Evolutionary conservation across 2,888 invertebrate species (phyloP).

Genomic region (Silvanus unidentatus): DNA sequence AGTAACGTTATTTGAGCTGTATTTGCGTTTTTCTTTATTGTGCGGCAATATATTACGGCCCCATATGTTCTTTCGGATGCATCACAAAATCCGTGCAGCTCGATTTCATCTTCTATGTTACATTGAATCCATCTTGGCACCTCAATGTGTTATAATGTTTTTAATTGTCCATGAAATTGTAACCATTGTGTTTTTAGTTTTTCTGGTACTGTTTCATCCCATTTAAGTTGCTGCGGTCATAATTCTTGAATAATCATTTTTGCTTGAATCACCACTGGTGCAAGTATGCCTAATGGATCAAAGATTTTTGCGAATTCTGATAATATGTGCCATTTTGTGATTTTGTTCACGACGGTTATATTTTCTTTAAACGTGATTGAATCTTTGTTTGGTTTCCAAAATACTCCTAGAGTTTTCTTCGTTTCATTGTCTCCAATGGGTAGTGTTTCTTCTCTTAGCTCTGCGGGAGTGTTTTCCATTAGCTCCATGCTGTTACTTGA

Average conservation of each 20-base stretch:
- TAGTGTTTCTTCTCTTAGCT: no score
- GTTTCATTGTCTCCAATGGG: no score
- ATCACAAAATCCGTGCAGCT: constrained; percentile 16
- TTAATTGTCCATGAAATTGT: constrained; percentile 5
- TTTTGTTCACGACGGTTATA: no score
- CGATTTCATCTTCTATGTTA: neutral
- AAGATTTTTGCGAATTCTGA: constrained; percentile 17
- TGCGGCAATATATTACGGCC: constrained; percentile 11
- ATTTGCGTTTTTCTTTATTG: neutral
- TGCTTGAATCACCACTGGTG: constrained; percentile 17
- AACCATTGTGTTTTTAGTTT: constrained; percentile 6
- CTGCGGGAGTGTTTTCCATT: no score
- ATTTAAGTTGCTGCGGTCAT: constrained; percentile 11
- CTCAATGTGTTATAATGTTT: constrained; percentile 8
- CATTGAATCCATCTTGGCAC: constrained; percentile 9
- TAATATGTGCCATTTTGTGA: no score
- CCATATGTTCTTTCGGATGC: constrained; percentile 12
- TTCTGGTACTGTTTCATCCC: constrained; percentile 9
- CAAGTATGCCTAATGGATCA: constrained; percentile 23
- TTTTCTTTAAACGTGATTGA: no score
- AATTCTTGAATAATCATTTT: constrained; percentile 24
- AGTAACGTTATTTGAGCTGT: constrained; percentile 3
- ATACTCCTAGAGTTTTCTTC: no score
- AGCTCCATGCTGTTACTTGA: no score
- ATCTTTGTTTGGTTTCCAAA: no score